Conservation (phyloP, 2,797 vertebrate genomes). For the Adrianichthys oophorus region DNA sequence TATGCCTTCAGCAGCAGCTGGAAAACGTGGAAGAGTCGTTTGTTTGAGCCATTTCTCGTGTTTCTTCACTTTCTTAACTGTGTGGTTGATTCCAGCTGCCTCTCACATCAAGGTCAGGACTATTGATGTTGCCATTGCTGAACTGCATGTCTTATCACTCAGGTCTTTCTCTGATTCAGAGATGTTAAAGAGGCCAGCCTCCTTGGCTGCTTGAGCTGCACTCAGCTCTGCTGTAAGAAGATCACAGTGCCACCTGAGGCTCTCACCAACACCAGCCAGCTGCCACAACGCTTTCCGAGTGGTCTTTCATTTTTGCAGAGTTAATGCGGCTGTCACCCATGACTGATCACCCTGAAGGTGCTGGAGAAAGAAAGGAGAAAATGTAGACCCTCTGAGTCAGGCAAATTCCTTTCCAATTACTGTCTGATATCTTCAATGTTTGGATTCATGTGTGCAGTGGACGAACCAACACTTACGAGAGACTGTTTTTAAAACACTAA, state of each 20-base stretch:
- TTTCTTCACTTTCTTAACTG: not conserved
- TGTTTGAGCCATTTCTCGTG: no score
- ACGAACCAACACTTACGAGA: no score
- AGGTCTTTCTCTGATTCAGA: not conserved
- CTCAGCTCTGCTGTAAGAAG: not conserved
- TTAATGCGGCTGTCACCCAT: slow-evolving; percentile 30
- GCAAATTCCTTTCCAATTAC: slow-evolving; percentile 20
- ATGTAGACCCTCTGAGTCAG: slow-evolving; percentile 1
- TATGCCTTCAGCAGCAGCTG: slow-evolving; percentile 46
- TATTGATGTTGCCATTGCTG: not conserved
- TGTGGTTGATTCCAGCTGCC: not conserved
- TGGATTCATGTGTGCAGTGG: not conserved
- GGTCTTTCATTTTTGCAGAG: slow-evolving; percentile 14
- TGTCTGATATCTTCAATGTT: slow-evolving; percentile 12
- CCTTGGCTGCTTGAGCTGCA: slow-evolving; percentile 4
- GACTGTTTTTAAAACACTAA: no score
- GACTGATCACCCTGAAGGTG: slow-evolving; percentile 22
- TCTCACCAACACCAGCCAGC: not conserved
- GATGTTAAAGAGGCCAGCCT: not conserved
- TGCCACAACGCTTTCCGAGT: slow-evolving; percentile 10
- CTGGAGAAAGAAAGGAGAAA: slow-evolving; percentile 17
- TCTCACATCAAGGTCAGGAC: not conserved
- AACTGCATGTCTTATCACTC: not conserved
- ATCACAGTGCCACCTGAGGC: not conserved
- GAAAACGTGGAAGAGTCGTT: no score